phyloP scores from a whole-genome alignment of 2,888 invertebrate species.

The Neoitamus cyanurus region DNA sequence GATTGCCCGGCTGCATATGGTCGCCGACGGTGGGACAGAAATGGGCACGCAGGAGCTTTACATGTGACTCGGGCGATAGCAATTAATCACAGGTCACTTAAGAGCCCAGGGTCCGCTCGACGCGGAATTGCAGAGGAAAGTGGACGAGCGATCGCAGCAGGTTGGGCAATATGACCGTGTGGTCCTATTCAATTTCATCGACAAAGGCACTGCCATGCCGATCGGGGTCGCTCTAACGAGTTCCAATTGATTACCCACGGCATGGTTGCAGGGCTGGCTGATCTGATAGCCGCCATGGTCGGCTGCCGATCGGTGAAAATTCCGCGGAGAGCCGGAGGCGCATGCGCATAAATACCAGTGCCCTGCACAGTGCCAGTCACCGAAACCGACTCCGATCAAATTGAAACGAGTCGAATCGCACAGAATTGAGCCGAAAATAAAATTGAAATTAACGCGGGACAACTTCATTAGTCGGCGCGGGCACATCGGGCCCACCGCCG shows the following conservation, averaged over 20 bases:
- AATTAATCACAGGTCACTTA: conserved; percentile 31
- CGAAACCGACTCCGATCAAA: not conserved
- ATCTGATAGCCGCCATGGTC: not conserved
- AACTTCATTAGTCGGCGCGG: conserved; percentile 37
- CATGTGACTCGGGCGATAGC: not conserved
- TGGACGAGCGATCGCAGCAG: not conserved
- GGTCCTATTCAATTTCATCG: not conserved
- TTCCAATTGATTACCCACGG: not conserved
- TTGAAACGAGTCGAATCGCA: not conserved
- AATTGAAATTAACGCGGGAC: conserved; percentile 37
- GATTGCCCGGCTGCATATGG: conserved; percentile 10
- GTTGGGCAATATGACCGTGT: not conserved
- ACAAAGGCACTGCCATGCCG: not conserved
- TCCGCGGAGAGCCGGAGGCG: not conserved
- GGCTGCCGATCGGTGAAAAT: not conserved
- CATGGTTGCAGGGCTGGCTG: not conserved
- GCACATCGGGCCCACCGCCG: not conserved
- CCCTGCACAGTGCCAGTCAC: not conserved
- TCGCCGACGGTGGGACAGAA: not conserved
- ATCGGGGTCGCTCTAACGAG: conserved; percentile 13
- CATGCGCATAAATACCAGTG: not conserved
- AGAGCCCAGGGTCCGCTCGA: not conserved
- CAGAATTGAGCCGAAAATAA: not conserved
- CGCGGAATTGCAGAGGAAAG: not conserved
- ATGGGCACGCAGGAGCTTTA: conserved; percentile 2